These are phyloP conservation scores for Chelon auratus DNA, from an alignment of 2,797 vertebrate species.

Conservation along the genomic window DNA sequence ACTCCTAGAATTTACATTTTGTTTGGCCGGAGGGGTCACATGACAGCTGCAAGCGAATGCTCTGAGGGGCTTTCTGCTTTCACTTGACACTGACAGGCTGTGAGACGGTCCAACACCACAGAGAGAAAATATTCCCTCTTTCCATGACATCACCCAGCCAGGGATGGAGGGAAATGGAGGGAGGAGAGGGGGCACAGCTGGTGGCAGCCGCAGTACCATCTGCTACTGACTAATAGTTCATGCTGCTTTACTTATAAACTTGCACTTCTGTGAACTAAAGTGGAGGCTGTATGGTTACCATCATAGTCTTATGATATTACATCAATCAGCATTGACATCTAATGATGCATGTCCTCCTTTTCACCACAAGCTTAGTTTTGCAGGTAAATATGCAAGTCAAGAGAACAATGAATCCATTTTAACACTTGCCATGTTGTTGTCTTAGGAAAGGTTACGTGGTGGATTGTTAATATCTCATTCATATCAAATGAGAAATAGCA, in stretches of 20 bases:
- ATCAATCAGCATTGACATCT: constrained; percentile 21
- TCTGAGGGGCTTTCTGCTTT: constrained; percentile 84
- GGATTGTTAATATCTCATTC: no score
- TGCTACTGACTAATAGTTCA: constrained; percentile 90
- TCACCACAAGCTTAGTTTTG: neutral
- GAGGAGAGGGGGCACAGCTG: constrained; percentile 89
- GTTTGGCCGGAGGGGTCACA: constrained; percentile 85
- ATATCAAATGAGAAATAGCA: no score
- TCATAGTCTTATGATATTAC: constrained; percentile 47
- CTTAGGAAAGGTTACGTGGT: neutral
- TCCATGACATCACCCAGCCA: constrained; percentile 92
- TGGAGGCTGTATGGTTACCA: constrained; percentile 56
- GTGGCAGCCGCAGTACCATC: constrained; percentile 93
- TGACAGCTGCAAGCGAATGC: constrained; percentile 87
- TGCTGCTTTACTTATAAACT: constrained; percentile 88
- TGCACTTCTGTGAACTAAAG: constrained; percentile 76
- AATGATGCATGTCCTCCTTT: constrained; percentile 9
- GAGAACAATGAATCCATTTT: neutral
- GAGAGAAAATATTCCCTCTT: constrained; percentile 89
- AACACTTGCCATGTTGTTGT: neutral
- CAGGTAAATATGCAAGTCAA: no score
- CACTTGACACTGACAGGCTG: constrained; percentile 88
- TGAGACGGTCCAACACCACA: constrained; percentile 84
- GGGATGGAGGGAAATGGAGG: constrained; percentile 73
- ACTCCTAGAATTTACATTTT: constrained; percentile 82